Base-by-base conservation (phyloP, 2,113 vertebrate genomes). In the Gorsachius goisagi region DNA sequence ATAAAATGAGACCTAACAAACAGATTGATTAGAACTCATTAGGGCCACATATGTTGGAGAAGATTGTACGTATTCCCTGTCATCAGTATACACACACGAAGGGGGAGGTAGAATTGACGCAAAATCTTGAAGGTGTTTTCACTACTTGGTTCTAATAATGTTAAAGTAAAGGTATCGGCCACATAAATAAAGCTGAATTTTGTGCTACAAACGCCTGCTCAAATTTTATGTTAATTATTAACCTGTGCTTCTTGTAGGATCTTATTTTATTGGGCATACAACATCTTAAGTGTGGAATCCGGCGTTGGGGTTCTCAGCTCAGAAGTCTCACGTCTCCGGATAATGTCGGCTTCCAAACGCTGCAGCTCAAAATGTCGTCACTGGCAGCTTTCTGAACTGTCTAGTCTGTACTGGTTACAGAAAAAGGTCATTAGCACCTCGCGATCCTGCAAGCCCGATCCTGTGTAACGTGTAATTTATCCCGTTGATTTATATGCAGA, bases 401-500 rank as follows among this genome's bases (percentile, higher is more conserved):
- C 75, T 84, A 18, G 53, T 77, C 63, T 2, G 0, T 76, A 71
- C 53, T 14, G 11, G 35, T 80, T 92, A 56, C 14, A 76, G 82
- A 37, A 80, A 52, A 85, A 66, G 35, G 67, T 59, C 50, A 45
- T 88, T 67, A 93, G 71, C 86, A 88, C 83, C 79, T 93, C 41
- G 45, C 59, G 32, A 44, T 84, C 72, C 52, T 90, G 59, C 93
- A 95, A 86, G 85, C 50, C 79, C 28, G 15, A 47, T 96, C 88
- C 75, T 90, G 79, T 63, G 67, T 50, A 83, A 72, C 21, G 4
- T 26, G 55, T 74, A 37, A 77, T 95, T 89, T 80, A 67, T 69
- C n/a, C n/a, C 72, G 10, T 37, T 80, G 86, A 80, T 95, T 95
- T 89, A 63, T 77, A 90, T 88, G 93, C 92, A 88, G 74, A 90